Evolutionary conservation across 1,140 invertebrate species (phyloP).

Genomic region (Olivierus martensii): DNA sequence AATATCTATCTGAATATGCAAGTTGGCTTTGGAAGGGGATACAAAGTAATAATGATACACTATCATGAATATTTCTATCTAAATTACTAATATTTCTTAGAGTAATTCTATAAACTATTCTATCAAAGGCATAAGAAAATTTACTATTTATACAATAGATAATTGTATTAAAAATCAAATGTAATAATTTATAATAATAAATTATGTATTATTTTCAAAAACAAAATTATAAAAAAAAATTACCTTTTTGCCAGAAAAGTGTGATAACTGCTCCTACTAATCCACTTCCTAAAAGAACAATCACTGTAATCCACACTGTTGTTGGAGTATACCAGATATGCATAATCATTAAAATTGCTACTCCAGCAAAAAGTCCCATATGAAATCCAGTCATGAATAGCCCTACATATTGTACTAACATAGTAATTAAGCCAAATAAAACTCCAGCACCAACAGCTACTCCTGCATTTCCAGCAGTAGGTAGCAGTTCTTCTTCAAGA

Average conservation of each 20-base stretch:
- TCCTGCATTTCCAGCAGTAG: constrained; percentile 55
- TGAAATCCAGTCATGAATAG: constrained; percentile 71
- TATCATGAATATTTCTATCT: no score
- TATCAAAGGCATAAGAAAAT: no score
- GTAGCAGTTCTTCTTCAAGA: constrained; percentile 54
- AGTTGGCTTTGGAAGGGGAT: no score
- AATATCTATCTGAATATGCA: no score
- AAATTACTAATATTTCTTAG: no score
- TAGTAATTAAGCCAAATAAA: constrained; percentile 59
- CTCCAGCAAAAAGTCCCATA: constrained; percentile 49
- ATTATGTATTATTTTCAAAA: no score
- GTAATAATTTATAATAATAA: no score
- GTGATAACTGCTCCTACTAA: constrained; percentile 54
- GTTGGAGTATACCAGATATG: constrained; percentile 32
- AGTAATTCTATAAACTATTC: no score
- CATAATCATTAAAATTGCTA: constrained; percentile 38
- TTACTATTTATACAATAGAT: no score
- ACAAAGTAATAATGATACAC: no score
- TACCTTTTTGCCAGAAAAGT: constrained; percentile 36
- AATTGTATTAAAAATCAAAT: no score
- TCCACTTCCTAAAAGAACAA: constrained; percentile 47
- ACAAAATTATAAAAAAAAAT: no score
- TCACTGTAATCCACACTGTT: constrained; percentile 50
- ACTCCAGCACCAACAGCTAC: constrained; percentile 56
- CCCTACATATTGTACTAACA: constrained; percentile 65